A percentile compares a stretch with the other conserved stretches of the same genome.
Conservation (phyloP, 2,113 vertebrate genomes). For the Crotalus helleri region DNA sequence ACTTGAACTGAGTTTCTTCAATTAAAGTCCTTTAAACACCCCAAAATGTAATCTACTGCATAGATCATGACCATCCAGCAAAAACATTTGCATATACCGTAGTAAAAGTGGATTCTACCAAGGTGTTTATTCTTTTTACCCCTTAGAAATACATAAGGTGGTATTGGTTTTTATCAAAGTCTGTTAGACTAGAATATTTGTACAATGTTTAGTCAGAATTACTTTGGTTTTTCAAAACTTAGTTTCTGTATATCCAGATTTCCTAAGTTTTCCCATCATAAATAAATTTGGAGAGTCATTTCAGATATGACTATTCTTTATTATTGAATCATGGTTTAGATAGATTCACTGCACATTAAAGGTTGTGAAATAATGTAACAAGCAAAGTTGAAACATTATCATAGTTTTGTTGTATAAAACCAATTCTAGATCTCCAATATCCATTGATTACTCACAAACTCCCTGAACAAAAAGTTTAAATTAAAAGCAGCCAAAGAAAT, state of each 20-base stretch:
- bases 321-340: background rate
- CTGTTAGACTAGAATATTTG: background rate
- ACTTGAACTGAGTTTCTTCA: background rate
- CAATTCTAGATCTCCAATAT: background rate
- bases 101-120: background rate
- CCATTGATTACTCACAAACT: background rate
- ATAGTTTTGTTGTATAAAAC: background rate
- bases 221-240: background rate
- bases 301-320: background rate
- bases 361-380: background rate
- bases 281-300: background rate
- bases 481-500: background rate
- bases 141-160: background rate
- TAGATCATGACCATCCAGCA: background rate
- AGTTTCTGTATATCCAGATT: background rate
- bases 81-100: background rate
- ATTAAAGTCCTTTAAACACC: background rate
- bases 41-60: background rate
- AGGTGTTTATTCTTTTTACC: background rate
- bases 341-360: background rate
- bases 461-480: background rate
- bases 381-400: background rate
- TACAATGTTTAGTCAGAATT: background rate
- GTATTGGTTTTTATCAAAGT: background rate
- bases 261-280: background rate